Conservation (phyloP, 1,140 invertebrate species). For the Anastatus disparis region DNA sequence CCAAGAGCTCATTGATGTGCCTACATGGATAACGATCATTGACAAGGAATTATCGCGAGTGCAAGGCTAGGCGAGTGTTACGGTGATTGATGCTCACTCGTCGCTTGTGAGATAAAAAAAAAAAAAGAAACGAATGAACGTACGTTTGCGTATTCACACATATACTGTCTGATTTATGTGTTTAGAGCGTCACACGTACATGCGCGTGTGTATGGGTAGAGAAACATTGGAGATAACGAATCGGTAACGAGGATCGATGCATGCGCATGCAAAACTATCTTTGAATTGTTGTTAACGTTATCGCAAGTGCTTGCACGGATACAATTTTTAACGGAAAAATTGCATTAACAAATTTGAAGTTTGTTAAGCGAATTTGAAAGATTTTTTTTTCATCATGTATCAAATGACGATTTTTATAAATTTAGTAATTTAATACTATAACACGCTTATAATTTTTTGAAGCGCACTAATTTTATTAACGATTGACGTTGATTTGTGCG, state of each 20-base stretch:
- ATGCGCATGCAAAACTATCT: not conserved
- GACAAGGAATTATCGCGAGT: conserved; percentile 41
- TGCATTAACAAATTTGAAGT: too few relatives aligned
- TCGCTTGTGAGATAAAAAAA: conserved; percentile 34
- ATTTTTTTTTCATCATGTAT: too few relatives aligned
- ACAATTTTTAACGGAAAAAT: conserved; percentile 13
- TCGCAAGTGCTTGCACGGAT: not conserved
- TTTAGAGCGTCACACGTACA: not conserved
- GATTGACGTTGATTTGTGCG: too few relatives aligned
- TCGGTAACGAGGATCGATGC: not conserved
- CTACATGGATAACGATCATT: conserved; percentile 30
- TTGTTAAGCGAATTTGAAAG: too few relatives aligned
- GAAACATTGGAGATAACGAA: not conserved
- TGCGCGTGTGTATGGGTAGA: too few relatives aligned
- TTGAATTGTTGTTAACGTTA: conserved; percentile 14
- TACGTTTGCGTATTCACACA: not conserved
- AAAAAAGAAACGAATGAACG: not conserved
- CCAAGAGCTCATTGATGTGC: conserved; percentile 8
- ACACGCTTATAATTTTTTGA: too few relatives aligned
- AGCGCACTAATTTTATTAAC: too few relatives aligned
- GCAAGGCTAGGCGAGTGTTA: too few relatives aligned
- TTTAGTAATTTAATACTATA: too few relatives aligned
- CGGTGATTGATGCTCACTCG: conserved; percentile 37
- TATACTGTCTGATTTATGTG: conserved; percentile 27
- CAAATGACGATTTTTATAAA: too few relatives aligned